A percentile compares a stretch with the other conserved stretches of the same genome.
These are phyloP conservation scores for Enteromius treurensis DNA, from an alignment of 2,797 vertebrate species.

Conservation along the genomic window DNA sequence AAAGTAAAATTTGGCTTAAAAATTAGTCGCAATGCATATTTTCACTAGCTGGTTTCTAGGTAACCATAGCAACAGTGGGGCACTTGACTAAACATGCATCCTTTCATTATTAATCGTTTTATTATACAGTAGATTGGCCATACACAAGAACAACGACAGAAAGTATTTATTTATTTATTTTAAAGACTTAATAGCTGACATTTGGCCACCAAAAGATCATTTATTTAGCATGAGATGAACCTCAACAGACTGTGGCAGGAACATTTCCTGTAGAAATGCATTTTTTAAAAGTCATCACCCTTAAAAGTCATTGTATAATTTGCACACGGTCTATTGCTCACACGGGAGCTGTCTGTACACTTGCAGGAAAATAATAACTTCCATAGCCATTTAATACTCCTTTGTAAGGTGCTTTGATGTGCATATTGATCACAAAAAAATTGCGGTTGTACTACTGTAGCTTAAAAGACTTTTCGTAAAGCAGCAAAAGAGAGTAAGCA, in stretches of 20 bases:
- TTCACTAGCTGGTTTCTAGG: not conserved
- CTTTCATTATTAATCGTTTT: not conserved
- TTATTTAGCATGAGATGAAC: constrained; percentile 2
- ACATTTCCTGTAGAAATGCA: not conserved
- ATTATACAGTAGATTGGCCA: not conserved
- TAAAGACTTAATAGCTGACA: not conserved
- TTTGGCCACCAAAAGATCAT: not conserved
- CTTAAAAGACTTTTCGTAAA: constrained; percentile 17
- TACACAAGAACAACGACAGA: not conserved
- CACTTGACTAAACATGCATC: not conserved
- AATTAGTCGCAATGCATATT: not conserved
- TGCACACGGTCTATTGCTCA: not conserved
- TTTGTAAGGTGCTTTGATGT: constrained; percentile 16
- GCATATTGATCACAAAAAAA: constrained; percentile 24
- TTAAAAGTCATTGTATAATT: constrained; percentile 8
- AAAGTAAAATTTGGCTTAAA: not conserved
- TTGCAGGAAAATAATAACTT: constrained; percentile 4
- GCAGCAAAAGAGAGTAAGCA: not conserved
- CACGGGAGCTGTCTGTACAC: not conserved
- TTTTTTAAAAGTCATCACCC: not conserved
- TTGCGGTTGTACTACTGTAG: not conserved
- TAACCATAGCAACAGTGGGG: not conserved
- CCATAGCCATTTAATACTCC: constrained; percentile 12
- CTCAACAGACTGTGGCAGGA: not conserved
- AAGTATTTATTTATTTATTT: not conserved